Evolutionary conservation across 92 coral and sea anemone species (phyloP), one percentile per base, ranked within the genome.

Genomic region (Parazoanthus atlanticus): DNA sequence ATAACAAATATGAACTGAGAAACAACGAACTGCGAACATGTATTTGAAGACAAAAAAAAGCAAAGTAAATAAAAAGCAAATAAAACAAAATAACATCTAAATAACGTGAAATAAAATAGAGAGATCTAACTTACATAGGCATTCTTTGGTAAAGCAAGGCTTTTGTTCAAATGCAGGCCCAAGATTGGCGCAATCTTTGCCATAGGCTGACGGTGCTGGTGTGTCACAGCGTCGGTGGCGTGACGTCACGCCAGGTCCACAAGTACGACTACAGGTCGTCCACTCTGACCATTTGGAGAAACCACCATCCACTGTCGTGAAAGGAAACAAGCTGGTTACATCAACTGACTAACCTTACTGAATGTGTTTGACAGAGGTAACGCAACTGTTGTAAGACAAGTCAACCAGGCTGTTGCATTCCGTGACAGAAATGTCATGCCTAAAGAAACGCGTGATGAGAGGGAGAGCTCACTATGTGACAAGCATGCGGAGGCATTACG

Each of bases 211-310:
- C 16, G 99, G 99, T 12, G 90, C 67, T 21, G 99, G 99, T 15
- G 90, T 88, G 88, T 95, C 93, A 54, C 99, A 97, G 0, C 92
- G 90, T 72, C 99, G 93, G 78, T 97, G 99, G 23, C 99, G 93
- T 16, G 99, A 95, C 33, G 98, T 93, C 78, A 97, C 96, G 32
- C 99, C 99, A 80, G 99, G 98, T 12, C 98, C 98, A 74, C 99
- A 97, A 19, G 93, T 91, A 16, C 98, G 93, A 76, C 98, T 95
- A 89, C 99, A 97, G 13, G 91, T 76, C 43, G 98, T 92, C 98
- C 98, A 97, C 26, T 84, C 93, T 34, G 98, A 85, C 94, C 97
- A 97, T 0, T 52, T 92, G 26, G 97, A 92, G 86, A 88, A 97
- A 12, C 94, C 98, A 26, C 99, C 99, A 49, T 97, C 95, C 70